These are phyloP conservation scores for Seira sanloemensis DNA, from an alignment of 2,888 invertebrate species.

Conservation along the genomic window DNA sequence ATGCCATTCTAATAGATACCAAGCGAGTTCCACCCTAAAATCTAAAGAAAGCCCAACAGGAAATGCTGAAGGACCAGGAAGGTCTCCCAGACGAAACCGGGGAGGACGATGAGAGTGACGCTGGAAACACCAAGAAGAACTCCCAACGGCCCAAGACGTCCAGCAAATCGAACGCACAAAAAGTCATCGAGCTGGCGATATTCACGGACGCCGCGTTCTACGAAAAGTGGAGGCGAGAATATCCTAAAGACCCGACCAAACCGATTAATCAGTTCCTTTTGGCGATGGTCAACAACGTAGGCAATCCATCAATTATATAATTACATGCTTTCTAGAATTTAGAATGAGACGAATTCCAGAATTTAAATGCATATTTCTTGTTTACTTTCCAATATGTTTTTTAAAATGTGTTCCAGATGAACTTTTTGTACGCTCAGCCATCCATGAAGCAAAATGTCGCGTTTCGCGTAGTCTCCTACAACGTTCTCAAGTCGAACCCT, in stretches of 20 bases:
- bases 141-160: not conserved
- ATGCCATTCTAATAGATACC: not conserved
- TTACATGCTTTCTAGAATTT: too few relatives aligned
- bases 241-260: slow-evolving; percentile 25
- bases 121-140: too few relatives aligned
- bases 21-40: not conserved
- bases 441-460: slow-evolving; percentile 40
- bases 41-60: slow-evolving; percentile 18
- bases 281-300: slow-evolving; percentile 56
- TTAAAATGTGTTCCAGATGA: too few relatives aligned
- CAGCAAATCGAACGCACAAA: not conserved
- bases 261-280: slow-evolving; percentile 42
- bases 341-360: too few relatives aligned
- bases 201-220: slow-evolving; percentile 54
- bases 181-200: slow-evolving; percentile 55
- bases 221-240: slow-evolving; percentile 10
- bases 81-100: slow-evolving; percentile 30
- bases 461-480: slow-evolving; percentile 49
- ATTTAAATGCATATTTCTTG: too few relatives aligned
- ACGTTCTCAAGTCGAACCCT: slow-evolving; percentile 44
- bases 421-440: slow-evolving; percentile 52
- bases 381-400: too few relatives aligned
- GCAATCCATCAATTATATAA: too few relatives aligned
- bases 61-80: slow-evolving; percentile 38
- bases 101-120: slow-evolving; percentile 39